Conservation (phyloP, 2,797 vertebrate species). For the Bovichtus diacanthus region DNA sequence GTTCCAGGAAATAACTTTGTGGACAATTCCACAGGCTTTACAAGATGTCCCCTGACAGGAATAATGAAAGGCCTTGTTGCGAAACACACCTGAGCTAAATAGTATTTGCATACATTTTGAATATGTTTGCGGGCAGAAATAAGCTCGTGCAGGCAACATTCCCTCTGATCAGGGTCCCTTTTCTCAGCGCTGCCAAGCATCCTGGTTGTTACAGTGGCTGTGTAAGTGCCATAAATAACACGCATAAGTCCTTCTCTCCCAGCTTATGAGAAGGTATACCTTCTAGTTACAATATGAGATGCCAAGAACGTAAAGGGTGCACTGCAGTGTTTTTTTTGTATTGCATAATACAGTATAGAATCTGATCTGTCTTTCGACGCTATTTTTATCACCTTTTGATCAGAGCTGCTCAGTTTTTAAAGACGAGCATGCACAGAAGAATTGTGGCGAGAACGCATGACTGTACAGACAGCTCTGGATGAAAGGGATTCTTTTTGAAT, state of each 20-base stretch:
- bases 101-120: slow-evolving; percentile 3
- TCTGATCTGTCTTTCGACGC: slow-evolving; percentile 56
- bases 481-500: slow-evolving; percentile 62
- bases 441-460: slow-evolving; percentile 54
- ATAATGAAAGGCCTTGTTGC: slow-evolving; percentile 17
- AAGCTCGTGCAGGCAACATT: slow-evolving; percentile 13
- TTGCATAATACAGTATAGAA: slow-evolving; percentile 60
- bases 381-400: slow-evolving; percentile 74
- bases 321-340: slow-evolving; percentile 43
- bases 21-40: slow-evolving; percentile 1
- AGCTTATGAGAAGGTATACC: slow-evolving; percentile 22
- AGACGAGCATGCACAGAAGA: slow-evolving; percentile 18
- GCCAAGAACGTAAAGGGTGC: slow-evolving; percentile 43
- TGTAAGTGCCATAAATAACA: slow-evolving; percentile 27
- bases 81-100: slow-evolving; percentile 33
- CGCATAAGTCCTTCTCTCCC: not conserved
- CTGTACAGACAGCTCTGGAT: slow-evolving; percentile 48
- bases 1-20: slow-evolving; percentile 21
- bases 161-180: not conserved
- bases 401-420: slow-evolving; percentile 54
- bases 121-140: not conserved
- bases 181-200: slow-evolving; percentile 21
- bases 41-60: slow-evolving; percentile 7
- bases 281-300: slow-evolving; percentile 29
- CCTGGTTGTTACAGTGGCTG: slow-evolving; percentile 29